Percentiles rank a stretch among this genome's conserved stretches.
These are phyloP conservation scores for Lasioglossum pauxillum DNA, from an alignment of 2,888 invertebrate genomes.

Conservation along the genomic window DNA sequence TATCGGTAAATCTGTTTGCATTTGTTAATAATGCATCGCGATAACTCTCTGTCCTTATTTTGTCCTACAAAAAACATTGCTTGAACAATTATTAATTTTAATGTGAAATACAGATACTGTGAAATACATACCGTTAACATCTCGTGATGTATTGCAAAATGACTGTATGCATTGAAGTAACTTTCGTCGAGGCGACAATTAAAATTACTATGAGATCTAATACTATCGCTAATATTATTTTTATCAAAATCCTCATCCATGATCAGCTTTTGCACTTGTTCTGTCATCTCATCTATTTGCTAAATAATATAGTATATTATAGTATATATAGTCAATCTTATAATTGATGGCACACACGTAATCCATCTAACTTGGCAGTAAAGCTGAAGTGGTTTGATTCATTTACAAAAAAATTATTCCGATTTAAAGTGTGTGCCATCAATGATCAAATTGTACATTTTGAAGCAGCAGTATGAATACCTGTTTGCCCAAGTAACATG, in stretches of 20 bases:
- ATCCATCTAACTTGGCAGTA: too few relatives aligned
- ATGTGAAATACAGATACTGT: background rate
- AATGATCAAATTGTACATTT: background rate
- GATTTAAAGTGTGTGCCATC: background rate
- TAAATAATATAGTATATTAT: slow-evolving; percentile 53
- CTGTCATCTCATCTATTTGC: slow-evolving; percentile 82
- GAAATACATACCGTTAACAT: slow-evolving; percentile 92
- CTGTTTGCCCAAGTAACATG: slow-evolving; percentile 80
- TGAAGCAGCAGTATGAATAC: slow-evolving; percentile 61
- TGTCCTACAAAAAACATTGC: slow-evolving; percentile 86
- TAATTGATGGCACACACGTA: background rate
- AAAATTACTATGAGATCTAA: slow-evolving; percentile 84
- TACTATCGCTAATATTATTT: slow-evolving; percentile 38
- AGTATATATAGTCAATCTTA: background rate
- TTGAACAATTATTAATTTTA: slow-evolving; percentile 25
- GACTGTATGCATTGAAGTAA: slow-evolving; percentile 94
- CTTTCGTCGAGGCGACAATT: slow-evolving; percentile 89
- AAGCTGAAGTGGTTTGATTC: too few relatives aligned
- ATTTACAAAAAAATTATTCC: background rate
- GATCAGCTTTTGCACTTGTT: slow-evolving; percentile 80
- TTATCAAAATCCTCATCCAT: slow-evolving; percentile 76
- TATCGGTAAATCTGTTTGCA: slow-evolving; percentile 88
- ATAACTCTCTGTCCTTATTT: slow-evolving; percentile 94
- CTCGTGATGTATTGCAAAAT: slow-evolving; percentile 96
- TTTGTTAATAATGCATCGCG: slow-evolving; percentile 93